Evolutionary conservation across 2,888 invertebrate species (phyloP).

Genomic region (Stenurella melanura): DNA sequence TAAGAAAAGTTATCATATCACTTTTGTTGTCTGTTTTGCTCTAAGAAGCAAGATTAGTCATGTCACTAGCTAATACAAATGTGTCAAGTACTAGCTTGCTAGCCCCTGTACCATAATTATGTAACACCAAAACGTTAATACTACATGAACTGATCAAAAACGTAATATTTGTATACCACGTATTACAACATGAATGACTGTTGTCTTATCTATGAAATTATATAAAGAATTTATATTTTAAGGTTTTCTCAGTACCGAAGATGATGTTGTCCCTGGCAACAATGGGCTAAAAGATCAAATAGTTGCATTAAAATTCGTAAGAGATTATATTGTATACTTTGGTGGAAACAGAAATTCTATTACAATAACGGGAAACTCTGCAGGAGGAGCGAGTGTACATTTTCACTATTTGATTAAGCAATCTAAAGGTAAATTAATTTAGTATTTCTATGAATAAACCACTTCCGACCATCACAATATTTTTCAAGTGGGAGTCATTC

Average conservation of each 20-base stretch:
- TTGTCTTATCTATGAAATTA: too few relatives aligned
- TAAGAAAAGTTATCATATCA: too few relatives aligned
- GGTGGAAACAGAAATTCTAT: conserved; percentile 83
- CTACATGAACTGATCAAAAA: background rate
- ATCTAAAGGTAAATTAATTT: conserved; percentile 75
- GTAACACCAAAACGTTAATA: too few relatives aligned
- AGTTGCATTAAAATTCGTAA: conserved; percentile 82
- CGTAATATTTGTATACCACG: background rate
- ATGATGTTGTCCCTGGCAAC: conserved; percentile 81
- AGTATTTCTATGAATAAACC: too few relatives aligned
- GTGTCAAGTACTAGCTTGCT: too few relatives aligned
- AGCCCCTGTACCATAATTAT: too few relatives aligned
- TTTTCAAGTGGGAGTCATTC: too few relatives aligned
- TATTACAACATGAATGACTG: background rate
- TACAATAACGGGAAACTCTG: conserved; percentile 82
- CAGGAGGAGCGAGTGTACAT: conserved; percentile 85
- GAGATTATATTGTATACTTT: conserved; percentile 81
- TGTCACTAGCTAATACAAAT: too few relatives aligned
- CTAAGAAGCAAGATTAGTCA: too few relatives aligned
- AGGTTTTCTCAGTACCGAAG: conserved; percentile 87
- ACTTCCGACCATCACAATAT: too few relatives aligned
- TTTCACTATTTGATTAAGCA: conserved; percentile 81
- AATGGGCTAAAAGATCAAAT: conserved; percentile 85
- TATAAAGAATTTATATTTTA: conserved; percentile 36
- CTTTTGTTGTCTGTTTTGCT: too few relatives aligned